These are phyloP conservation scores for Empidonax alnorum DNA, from an alignment of 2,113 vertebrate species.

Conservation along the genomic window DNA sequence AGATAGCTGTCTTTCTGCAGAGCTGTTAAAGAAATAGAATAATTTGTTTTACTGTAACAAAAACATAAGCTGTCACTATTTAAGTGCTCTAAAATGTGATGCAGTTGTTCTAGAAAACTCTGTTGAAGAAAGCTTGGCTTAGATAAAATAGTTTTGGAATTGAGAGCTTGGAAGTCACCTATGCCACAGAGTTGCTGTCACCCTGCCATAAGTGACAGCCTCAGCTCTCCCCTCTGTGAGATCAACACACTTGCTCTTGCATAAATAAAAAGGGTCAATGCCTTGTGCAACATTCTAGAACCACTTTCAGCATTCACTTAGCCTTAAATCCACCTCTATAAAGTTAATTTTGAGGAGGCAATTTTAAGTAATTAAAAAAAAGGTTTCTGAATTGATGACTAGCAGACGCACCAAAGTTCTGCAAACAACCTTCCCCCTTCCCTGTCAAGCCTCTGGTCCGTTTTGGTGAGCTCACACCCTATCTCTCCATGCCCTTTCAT, in stretches of 20 bases:
- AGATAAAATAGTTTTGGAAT: background rate
- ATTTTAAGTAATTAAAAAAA: background rate
- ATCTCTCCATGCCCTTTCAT: background rate
- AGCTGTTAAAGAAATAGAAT: background rate
- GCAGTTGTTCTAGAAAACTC: background rate
- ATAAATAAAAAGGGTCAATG: background rate
- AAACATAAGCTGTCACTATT: background rate
- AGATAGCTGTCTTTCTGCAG: background rate
- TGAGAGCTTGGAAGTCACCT: background rate
- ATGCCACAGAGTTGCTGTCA: background rate
- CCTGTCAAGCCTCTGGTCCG: background rate
- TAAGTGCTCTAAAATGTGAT: background rate
- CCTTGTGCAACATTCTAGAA: background rate
- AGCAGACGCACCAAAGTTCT: background rate
- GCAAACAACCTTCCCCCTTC: background rate
- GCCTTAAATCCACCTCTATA: background rate
- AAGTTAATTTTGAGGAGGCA: background rate
- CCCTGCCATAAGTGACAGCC: background rate
- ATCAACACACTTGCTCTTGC: background rate
- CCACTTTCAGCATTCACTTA: background rate
- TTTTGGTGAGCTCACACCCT: background rate
- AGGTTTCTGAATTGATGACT: background rate
- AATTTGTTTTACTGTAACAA: background rate
- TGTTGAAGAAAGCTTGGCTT: background rate
- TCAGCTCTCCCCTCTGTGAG: background rate